Base-by-base conservation (phyloP, 2,888 invertebrate species). In the Volucella inanis region DNA sequence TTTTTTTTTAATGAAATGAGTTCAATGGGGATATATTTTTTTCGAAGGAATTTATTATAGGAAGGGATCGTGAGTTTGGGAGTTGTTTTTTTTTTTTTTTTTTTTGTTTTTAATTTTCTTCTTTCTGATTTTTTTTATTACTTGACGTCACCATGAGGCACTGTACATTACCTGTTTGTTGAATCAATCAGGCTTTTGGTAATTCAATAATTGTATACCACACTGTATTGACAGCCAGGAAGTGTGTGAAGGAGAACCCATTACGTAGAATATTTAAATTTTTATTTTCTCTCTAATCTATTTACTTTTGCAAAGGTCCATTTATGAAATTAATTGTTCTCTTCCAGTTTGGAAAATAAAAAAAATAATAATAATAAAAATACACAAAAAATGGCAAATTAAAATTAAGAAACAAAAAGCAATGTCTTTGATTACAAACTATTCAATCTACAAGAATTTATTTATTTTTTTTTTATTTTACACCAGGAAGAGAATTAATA, bases 131-230 rank as follows among this genome's bases (percentile, higher is more conserved):
- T 72, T 71, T 49, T 80, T 68, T 76, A 45, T 59, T 72, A 72
- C 45, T 77, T 86, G 85, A 82, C 86, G 86, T 86, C 82, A 82
- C 59, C 86, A 68, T 86, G 77, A 82, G 78, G 81, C 82, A 82
- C 86, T 86, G 49, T 86, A 86, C 86, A 75, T 86, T 86, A 86
- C 86, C 86, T 86, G 86, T 86, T 82, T 82, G 86, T 77, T 86
- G 86, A 76, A 75, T 86, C 75, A 86, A 86, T 86, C 82, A 86
- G 82, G 86, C 82, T 80, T 62, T 77, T 80, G 71, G 72, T 85
- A 67, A 80, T 67, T 85, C 75, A 85, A 85, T 81, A 79, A 84
- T 74, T 84, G 82, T 83, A 84, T 79, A 84, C 76, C 84, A 76
- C 80, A 85, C 85, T 85, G 84, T 85, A 85, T 80, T 80, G 67